A percentile compares a stretch with the other conserved stretches of the same genome.
phyloP scores from a whole-genome alignment of 1,140 invertebrate species.

The Penaeus indicus region DNA sequence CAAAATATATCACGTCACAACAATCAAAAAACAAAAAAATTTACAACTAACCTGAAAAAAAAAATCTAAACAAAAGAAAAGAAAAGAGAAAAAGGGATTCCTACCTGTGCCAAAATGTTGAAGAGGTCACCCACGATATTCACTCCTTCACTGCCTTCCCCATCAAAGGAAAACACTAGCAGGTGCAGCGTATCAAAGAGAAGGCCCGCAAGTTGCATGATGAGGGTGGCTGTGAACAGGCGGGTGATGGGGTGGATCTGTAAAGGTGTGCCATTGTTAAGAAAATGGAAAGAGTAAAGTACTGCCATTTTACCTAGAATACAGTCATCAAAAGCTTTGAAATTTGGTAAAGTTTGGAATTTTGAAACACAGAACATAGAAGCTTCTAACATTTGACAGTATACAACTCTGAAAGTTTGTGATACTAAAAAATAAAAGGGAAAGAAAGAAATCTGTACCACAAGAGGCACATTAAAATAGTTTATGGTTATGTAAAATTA shows the following conservation, averaged over 20 bases:
- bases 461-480: too few relatives aligned
- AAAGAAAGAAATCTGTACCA: too few relatives aligned
- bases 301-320: too few relatives aligned
- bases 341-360: too few relatives aligned
- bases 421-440: too few relatives aligned
- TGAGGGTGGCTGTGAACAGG: conserved; percentile 88
- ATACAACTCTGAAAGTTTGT: too few relatives aligned
- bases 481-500: too few relatives aligned
- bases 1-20: neutral
- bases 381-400: too few relatives aligned
- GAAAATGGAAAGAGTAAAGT: too few relatives aligned
- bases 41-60: too few relatives aligned
- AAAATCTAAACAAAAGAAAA: neutral
- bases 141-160: conserved; percentile 84
- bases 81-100: conserved; percentile 65
- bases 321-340: too few relatives aligned
- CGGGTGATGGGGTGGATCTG: conserved; percentile 93
- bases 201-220: conserved; percentile 87
- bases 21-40: neutral
- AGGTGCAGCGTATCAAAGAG: conserved; percentile 90
- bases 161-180: conserved; percentile 90
- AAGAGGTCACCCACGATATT: conserved; percentile 90
- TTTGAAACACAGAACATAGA: too few relatives aligned
- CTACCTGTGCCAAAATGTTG: conserved; percentile 89
- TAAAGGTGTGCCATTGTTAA: conserved; percentile 70